Conservation (phyloP, 1,140 invertebrate species). For the Panagrolaimus sp. region DNA sequence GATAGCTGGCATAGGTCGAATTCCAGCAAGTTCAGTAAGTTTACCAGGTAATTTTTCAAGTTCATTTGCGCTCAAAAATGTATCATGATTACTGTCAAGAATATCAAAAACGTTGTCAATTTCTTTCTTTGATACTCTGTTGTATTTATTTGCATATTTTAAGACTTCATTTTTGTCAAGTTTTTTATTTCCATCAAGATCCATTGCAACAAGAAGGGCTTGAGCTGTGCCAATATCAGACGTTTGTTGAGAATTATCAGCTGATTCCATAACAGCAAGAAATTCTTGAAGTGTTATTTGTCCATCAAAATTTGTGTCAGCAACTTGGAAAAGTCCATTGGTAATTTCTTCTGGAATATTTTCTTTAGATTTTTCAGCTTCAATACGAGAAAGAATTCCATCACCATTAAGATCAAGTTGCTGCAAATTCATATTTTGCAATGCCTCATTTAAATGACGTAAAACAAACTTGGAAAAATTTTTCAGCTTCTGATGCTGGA, state of each 20-base stretch:
- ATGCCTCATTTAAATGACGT: not conserved
- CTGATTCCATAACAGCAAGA: not conserved
- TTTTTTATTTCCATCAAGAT: slow-evolving; percentile 1
- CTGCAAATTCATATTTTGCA: not conserved
- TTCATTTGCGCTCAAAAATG: not conserved
- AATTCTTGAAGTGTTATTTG: not conserved
- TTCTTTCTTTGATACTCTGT: not conserved
- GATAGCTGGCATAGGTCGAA: slow-evolving; percentile 1
- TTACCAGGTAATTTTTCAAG: not conserved
- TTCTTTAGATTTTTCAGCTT: not conserved
- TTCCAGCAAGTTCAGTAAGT: slow-evolving; percentile 2
- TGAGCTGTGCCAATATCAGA: slow-evolving; percentile 1
- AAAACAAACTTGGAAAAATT: not conserved
- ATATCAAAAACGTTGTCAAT: not conserved
- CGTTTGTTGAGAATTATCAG: not conserved
- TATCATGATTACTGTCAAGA: slow-evolving; percentile 2
- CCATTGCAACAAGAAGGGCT: slow-evolving; percentile 2
- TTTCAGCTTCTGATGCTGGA: not conserved
- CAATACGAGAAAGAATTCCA: not conserved
- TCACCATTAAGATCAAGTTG: not conserved
- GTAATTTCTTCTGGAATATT: slow-evolving; percentile 1
- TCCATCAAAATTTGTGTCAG: not conserved
- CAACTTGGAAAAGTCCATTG: slow-evolving; percentile 9
- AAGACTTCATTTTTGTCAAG: not conserved
- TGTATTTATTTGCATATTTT: slow-evolving; percentile 5